phyloP scores from a whole-genome alignment of 2,797 vertebrate species.

The Rhynchonycteris naso region DNA sequence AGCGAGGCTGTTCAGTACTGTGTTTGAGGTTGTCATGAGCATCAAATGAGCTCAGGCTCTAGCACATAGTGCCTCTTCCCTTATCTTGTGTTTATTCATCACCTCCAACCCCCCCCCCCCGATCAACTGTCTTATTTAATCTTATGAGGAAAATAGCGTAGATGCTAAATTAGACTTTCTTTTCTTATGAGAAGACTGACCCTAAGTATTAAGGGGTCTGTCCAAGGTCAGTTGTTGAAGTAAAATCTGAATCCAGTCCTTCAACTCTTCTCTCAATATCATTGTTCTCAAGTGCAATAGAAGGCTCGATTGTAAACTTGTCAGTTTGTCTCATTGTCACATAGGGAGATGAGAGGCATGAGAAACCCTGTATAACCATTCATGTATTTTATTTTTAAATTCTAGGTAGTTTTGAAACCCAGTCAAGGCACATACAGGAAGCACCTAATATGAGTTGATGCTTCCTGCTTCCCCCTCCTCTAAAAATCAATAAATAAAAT shows the following conservation, averaged over 20 bases:
- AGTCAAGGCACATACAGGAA: no score
- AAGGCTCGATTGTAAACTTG: not conserved
- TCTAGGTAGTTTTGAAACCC: not conserved
- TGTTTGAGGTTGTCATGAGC: not conserved
- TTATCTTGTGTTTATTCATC: not conserved
- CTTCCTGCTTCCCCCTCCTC: no score
- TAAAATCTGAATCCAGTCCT: conserved; percentile 33
- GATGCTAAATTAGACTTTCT: conserved; percentile 10
- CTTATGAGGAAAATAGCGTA: not conserved
- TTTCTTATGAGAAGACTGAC: conserved; percentile 36
- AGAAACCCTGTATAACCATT: not conserved
- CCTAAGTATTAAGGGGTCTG: not conserved
- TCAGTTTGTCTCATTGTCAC: not conserved
- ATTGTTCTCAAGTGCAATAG: not conserved
- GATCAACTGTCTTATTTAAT: not conserved
- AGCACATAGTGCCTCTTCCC: not conserved
- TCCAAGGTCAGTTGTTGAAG: not conserved
- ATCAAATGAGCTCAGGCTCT: not conserved
- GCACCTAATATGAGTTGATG: no score
- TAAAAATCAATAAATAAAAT: no score
- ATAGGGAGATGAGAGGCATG: not conserved
- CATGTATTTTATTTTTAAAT: conserved; percentile 42
- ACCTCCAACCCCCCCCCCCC: not conserved
- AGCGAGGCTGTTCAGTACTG: not conserved
- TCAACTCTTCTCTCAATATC: not conserved